Evolutionary conservation across 2,797 vertebrate species (phyloP).

Genomic region (Alcedo atthis): DNA sequence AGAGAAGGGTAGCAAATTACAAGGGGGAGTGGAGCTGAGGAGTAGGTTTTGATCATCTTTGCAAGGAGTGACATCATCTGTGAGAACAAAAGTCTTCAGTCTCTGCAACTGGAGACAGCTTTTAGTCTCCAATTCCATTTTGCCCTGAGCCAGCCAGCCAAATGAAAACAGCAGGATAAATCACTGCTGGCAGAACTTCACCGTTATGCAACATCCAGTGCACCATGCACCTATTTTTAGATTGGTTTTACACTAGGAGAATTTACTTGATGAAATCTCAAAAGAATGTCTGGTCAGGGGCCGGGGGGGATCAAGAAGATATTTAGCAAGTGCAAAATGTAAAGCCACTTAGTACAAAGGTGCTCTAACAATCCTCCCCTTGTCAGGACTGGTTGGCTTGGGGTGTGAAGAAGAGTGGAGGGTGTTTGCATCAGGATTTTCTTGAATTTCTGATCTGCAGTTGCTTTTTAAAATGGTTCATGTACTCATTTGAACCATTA

Average conservation of each 20-base stretch:
- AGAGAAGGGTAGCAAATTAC: conserved; percentile 7
- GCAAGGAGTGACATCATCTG: conserved; percentile 22
- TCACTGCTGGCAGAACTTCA: conserved; percentile 62
- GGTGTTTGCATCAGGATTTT: background rate
- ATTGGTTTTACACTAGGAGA: conserved; percentile 34
- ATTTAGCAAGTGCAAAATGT: background rate
- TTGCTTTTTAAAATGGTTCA: background rate
- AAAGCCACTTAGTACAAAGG: background rate
- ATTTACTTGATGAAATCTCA: conserved; percentile 48
- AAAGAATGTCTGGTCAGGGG: conserved; percentile 52
- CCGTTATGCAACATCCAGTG: conserved; percentile 46
- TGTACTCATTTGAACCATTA: background rate
- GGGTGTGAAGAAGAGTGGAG: background rate
- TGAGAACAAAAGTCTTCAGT: conserved; percentile 26
- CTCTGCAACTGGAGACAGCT: conserved; percentile 23
- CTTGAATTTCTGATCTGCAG: background rate
- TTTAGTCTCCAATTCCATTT: conserved; percentile 53
- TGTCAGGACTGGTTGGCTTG: background rate
- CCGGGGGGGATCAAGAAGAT: background rate
- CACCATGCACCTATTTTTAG: conserved; percentile 55
- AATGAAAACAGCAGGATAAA: conserved; percentile 57
- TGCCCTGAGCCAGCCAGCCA: conserved; percentile 37
- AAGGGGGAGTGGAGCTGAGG: background rate
- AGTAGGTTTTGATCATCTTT: conserved; percentile 1
- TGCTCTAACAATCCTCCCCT: background rate